phyloP scores from a whole-genome alignment of 2,797 vertebrate genomes.

The Garrulus glandarius region DNA sequence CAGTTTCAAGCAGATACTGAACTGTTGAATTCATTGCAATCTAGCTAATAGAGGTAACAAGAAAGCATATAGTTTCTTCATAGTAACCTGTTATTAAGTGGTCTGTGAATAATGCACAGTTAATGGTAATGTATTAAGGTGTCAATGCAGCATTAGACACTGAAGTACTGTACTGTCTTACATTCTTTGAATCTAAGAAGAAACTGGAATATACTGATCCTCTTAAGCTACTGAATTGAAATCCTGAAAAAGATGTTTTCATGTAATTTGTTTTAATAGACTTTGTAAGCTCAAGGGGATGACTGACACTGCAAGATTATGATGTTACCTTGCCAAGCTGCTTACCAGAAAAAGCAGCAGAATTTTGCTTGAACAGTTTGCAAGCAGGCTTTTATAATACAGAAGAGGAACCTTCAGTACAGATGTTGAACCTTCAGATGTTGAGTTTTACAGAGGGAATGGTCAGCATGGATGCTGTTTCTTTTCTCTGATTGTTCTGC shows the following conservation, averaged over 20 bases:
- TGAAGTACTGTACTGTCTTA: not conserved
- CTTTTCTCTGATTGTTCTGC: not conserved
- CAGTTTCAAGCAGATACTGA: not conserved
- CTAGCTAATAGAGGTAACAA: not conserved
- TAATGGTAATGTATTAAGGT: not conserved
- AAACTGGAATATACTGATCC: constrained; percentile 4
- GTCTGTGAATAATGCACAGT: not conserved
- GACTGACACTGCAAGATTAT: not conserved
- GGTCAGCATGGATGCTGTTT: not conserved
- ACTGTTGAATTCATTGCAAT: not conserved
- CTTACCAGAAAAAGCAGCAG: constrained; percentile 15
- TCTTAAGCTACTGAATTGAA: constrained; percentile 16
- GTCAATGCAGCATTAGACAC: not conserved
- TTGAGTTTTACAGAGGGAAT: not conserved
- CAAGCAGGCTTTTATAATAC: not conserved
- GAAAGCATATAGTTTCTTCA: not conserved
- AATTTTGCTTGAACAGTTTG: not conserved
- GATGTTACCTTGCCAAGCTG: constrained; percentile 29
- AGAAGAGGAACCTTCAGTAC: not conserved
- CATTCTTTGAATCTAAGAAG: not conserved
- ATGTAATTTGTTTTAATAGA: constrained; percentile 53
- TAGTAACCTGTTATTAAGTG: not conserved
- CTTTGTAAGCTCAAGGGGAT: constrained; percentile 15
- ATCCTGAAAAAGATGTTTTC: constrained; percentile 10
- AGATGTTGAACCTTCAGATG: not conserved